These are phyloP conservation scores for Pseudonaja textilis DNA, from an alignment of 2,113 vertebrate genomes.

Conservation along the genomic window DNA sequence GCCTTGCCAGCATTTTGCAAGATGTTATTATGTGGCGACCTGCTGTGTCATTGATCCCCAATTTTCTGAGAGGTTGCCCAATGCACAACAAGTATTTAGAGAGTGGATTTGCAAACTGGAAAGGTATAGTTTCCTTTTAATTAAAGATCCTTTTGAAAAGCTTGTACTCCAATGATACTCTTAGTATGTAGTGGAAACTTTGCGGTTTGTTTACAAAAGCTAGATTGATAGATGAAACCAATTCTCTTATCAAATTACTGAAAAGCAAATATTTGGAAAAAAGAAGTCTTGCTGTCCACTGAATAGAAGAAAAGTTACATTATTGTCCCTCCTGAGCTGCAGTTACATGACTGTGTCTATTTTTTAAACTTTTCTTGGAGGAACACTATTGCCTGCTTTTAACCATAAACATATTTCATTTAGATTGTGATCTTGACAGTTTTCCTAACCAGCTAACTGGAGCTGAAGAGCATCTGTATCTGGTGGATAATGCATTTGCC, in stretches of 20 bases:
- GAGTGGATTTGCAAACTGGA: conserved; percentile 71
- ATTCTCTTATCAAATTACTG: neutral
- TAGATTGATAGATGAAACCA: neutral
- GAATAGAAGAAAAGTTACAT: neutral
- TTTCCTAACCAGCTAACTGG: conserved; percentile 75
- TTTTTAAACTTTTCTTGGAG: neutral
- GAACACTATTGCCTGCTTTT: neutral
- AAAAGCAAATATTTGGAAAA: neutral
- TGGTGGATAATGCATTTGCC: conserved; percentile 76
- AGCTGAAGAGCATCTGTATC: conserved; percentile 62
- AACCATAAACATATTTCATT: conserved; percentile 30
- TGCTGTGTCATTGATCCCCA: conserved; percentile 72
- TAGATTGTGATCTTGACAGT: conserved; percentile 73
- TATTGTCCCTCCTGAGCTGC: neutral
- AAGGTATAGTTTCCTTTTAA: conserved; percentile 61
- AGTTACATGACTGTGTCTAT: neutral
- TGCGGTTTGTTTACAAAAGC: neutral
- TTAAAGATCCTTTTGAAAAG: neutral
- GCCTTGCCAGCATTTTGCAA: conserved; percentile 67
- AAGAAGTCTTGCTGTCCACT: neutral
- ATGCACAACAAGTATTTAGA: conserved; percentile 69
- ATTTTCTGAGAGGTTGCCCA: conserved; percentile 73
- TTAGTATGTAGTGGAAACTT: neutral
- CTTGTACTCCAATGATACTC: neutral
- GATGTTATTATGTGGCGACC: conserved; percentile 64